These are phyloP conservation scores for Hesperia comma DNA, from an alignment of 2,888 invertebrate genomes.

Conservation along the genomic window DNA sequence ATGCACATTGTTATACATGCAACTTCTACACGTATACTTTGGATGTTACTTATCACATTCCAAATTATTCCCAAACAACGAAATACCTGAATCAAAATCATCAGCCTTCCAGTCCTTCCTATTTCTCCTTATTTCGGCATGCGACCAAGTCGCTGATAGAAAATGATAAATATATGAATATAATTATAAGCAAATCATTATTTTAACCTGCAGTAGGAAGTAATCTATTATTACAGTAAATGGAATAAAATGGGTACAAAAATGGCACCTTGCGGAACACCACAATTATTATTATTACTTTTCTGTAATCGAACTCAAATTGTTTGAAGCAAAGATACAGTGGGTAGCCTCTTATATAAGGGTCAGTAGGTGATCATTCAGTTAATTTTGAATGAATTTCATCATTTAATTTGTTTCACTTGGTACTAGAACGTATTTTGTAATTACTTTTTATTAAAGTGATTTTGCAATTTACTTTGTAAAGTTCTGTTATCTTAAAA, in stretches of 20 bases:
- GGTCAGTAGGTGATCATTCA: no score
- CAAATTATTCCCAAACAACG: not conserved
- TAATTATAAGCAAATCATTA: conserved; percentile 1
- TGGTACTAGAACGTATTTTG: no score
- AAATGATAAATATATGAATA: conserved; percentile 20
- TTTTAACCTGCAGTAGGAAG: not conserved
- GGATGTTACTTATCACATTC: not conserved
- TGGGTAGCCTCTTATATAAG: no score
- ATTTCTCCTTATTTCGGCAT: conserved; percentile 59
- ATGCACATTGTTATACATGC: not conserved
- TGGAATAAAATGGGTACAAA: conserved; percentile 1
- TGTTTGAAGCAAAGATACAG: not conserved
- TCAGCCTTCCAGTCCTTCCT: conserved; percentile 67
- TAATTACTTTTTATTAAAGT: no score
- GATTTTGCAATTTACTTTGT: no score
- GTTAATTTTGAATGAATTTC: no score
- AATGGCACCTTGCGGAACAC: conserved; percentile 4
- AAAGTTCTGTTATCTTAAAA: no score
- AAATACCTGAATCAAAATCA: conserved; percentile 62
- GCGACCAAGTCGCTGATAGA: conserved; percentile 68
- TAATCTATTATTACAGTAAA: not conserved
- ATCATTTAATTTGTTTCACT: no score
- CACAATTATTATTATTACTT: no score
- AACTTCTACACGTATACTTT: not conserved
- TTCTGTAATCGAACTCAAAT: not conserved